A percentile compares a stretch with the other conserved stretches of the same genome.
Conservation (phyloP, 1,140 invertebrate genomes). For the Atta cephalotes region DNA sequence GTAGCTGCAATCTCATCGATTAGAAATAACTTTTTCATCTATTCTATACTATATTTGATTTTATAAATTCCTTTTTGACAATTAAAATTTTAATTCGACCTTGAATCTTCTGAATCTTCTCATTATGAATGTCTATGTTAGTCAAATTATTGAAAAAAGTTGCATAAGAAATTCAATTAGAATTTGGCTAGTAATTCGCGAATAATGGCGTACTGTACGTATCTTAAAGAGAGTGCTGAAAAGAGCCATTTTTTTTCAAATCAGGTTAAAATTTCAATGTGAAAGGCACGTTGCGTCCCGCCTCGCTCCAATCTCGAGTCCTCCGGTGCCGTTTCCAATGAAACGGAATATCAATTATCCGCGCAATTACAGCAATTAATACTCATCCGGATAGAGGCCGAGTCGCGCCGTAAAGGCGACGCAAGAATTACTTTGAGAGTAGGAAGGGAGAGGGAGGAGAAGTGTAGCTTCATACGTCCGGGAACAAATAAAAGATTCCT, state of each 20-base stretch:
- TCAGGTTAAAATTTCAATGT: conserved; percentile 59
- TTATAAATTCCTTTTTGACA: neutral
- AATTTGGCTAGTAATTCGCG: neutral
- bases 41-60: neutral
- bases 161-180: neutral
- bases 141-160: neutral
- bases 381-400: conserved; percentile 49
- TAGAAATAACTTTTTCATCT: neutral
- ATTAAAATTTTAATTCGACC: neutral
- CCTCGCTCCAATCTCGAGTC: conserved; percentile 8
- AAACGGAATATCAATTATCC: conserved; percentile 62
- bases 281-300: conserved; percentile 5
- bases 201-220: neutral
- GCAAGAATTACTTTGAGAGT: conserved; percentile 43
- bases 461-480: conserved; percentile 17
- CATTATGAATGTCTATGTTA: neutral
- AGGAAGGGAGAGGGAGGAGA: neutral
- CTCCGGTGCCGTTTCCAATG: conserved; percentile 42
- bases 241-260: conserved; percentile 30
- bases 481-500: conserved; percentile 48
- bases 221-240: conserved; percentile 12
- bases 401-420: conserved; percentile 45
- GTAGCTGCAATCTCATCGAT: neutral
- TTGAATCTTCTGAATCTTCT: neutral
- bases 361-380: conserved; percentile 63